Conservation (phyloP, 92 coral and sea anemone genomes). For the Ricordea florida region DNA sequence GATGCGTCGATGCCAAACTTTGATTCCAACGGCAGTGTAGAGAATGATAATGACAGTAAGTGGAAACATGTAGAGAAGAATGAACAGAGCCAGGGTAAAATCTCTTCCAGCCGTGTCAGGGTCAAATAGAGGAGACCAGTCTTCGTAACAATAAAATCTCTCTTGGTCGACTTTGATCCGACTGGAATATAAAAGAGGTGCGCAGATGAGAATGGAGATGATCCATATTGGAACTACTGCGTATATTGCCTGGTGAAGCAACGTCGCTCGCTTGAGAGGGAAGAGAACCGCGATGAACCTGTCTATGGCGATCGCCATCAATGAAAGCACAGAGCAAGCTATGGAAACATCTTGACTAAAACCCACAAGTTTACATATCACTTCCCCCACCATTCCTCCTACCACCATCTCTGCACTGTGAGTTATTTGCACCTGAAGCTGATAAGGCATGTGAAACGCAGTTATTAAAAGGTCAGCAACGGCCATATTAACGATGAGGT, state of each 20-base stretch:
- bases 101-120: slow-evolving; percentile 23
- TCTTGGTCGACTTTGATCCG: slow-evolving; percentile 5
- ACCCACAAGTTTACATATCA: slow-evolving; percentile 29
- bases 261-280: slow-evolving; percentile 53
- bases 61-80: background rate
- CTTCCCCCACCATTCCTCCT: background rate
- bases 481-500: slow-evolving; percentile 38
- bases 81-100: slow-evolving; percentile 43
- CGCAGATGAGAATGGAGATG: slow-evolving; percentile 48
- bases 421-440: slow-evolving; percentile 20
- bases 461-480: slow-evolving; percentile 36
- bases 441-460: slow-evolving; percentile 42
- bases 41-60: slow-evolving; percentile 5
- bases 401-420: background rate
- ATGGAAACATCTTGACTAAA: slow-evolving; percentile 51
- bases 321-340: slow-evolving; percentile 60
- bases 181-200: slow-evolving; percentile 72
- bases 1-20: slow-evolving; percentile 5
- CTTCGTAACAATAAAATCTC: slow-evolving; percentile 48
- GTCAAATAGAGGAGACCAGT: slow-evolving; percentile 61
- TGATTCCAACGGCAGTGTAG: background rate
- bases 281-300: slow-evolving; percentile 59
- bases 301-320: slow-evolving; percentile 62
- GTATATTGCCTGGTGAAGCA: slow-evolving; percentile 26
- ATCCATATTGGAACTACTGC: slow-evolving; percentile 46